Evolutionary conservation across 1,140 invertebrate genomes (phyloP), one percentile per base, ranked within the genome.

Genomic region (Macrocentrus cingulum): DNA sequence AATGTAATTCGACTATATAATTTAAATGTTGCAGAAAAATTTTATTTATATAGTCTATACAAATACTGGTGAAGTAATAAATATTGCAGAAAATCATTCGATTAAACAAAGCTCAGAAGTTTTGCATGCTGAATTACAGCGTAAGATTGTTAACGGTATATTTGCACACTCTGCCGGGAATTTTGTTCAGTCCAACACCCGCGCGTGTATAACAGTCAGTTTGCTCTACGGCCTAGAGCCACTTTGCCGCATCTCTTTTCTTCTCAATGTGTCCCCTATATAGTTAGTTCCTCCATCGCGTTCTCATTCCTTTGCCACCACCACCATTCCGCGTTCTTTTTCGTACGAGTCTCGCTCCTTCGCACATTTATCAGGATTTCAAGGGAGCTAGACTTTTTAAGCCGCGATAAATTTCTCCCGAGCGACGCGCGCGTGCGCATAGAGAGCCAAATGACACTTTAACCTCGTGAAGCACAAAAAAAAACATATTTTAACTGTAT

Each of bases 311-410:
- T 29, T 32, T n/a, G n/a, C 22, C 42, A 18, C 61, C 29, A n/a
- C 44, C 41, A 13, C 7, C 53, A 42, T 58, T 29, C 44, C 60
- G 51, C 57, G 62, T 52, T n/a, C n/a, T n/a, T n/a, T 65, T 62
- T 62, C 49, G 60, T 62, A 57, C 49, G 58, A 59, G 55, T 59
- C 56, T 60, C 55, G 54, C 66, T 73, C 66, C 67, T 72, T 74
- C 63, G 70, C 66, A 66, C 76, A 79, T 80, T 79, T 78, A 77
- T 80, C 77, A 80, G 76, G 77, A 80, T 80, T 79, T 79, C 74
- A 71, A 75, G 76, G 72, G 71, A 73, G 71, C 75, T 73, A 75
- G 72, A 77, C 71, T 77, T 77, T 80, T 80, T 79, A 80, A 80
- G 77, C 77, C 70, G 72, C 74, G 67, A 77, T 80, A 80, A 80